Evolutionary conservation across 2,888 invertebrate species (phyloP).

Genomic region (Pemphredon lugubris): DNA sequence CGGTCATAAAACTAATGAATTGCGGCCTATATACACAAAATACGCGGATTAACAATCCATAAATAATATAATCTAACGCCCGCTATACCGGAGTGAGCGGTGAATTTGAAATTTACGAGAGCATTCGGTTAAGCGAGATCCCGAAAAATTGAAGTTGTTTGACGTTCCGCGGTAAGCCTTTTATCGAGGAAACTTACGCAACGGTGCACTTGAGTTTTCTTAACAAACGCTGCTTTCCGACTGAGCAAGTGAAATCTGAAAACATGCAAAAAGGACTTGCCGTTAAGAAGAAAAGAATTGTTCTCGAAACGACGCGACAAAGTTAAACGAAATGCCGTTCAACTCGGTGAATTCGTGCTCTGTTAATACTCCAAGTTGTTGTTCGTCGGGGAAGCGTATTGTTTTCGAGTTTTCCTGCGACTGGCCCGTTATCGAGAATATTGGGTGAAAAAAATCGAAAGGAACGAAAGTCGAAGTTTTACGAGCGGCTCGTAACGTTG

Average conservation of each 20-base stretch:
- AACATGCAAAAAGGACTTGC: background rate
- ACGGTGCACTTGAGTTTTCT: background rate
- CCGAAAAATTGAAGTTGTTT: slow-evolving; percentile 11
- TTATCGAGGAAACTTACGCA: slow-evolving; percentile 7
- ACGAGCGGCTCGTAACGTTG: slow-evolving; percentile 29
- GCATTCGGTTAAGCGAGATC: background rate
- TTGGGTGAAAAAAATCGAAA: slow-evolving; percentile 18
- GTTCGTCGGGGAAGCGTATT: slow-evolving; percentile 17
- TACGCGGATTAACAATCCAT: no score
- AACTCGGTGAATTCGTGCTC: no score
- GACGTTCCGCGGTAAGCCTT: slow-evolving; percentile 4
- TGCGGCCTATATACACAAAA: no score
- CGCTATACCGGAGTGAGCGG: no score
- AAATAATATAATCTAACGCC: no score
- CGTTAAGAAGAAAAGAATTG: background rate
- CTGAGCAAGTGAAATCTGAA: background rate
- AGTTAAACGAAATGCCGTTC: no score
- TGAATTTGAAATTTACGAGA: background rate
- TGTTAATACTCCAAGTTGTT: no score
- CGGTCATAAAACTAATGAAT: no score
- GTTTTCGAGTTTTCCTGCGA: slow-evolving; percentile 11
- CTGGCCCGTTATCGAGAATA: slow-evolving; percentile 36
- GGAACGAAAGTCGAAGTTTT: slow-evolving; percentile 42
- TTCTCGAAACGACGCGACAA: no score
- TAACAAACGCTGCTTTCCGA: background rate